Evolutionary conservation across 2,113 vertebrate species (phyloP), one percentile per base, ranked within the genome.

Genomic region (Hyperoodon ampullatus): DNA sequence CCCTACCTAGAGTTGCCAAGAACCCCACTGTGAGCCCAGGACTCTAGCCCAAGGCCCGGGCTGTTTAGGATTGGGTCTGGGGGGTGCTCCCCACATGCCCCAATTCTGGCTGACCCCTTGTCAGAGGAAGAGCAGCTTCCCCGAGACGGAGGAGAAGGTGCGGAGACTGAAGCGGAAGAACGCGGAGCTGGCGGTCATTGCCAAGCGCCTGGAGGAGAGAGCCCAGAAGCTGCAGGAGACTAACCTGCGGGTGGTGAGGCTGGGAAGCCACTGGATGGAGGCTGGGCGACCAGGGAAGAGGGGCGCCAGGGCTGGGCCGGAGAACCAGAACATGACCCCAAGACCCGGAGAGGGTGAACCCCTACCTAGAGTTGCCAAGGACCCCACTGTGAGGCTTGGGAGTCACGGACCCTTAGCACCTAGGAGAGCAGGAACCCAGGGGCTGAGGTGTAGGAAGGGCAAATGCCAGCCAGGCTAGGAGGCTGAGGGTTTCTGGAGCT

Each of bases 71-170:
- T 7, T 71, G 0, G 30, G 60, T 89, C 42, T 35, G 68, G 33
- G 35, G 85, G 15, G 11, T 66, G 53, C 28, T 90, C 68, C 47
- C 86, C 75, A 85, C 61, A 61, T 50, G 81, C 44, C 89, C 96
- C 16, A 11, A 90, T 74, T 93, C 78, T 96, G 97, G 88, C 80
- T 71, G 90, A 93, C 96, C 87, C 92, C 72, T 87, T 95, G 90
- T 66, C 95, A 99, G 99, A 99, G 99, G 96, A 99, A 99, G 98
- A 99, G 99, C 99, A 99, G 99, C 87, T 99, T 99, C 90, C 99
- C 99, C 0, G 99, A 99, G 98, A 99, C 99, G 0, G 99, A 99
- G 98, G 99, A 99, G 99, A 99, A 99, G 98, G 99, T 99, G 96
- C 99, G 99, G 98, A 99, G 99, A 92, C 98, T 99, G 96, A 99